Evolutionary conservation across 2,797 vertebrate species (phyloP).

Genomic region (Aeoliscus strigatus): DNA sequence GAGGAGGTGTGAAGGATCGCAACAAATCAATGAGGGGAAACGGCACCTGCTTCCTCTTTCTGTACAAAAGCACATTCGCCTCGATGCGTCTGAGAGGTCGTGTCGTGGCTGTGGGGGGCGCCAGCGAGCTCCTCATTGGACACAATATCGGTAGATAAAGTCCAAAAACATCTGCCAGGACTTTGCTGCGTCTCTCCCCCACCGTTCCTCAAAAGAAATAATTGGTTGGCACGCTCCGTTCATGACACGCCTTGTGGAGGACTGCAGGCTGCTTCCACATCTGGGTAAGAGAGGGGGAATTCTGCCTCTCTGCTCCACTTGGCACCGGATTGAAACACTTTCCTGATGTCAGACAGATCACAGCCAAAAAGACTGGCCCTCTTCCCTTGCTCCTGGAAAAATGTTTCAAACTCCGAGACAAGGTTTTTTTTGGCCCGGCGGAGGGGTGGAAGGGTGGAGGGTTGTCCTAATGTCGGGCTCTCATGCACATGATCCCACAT

Average conservation of each 20-base stretch:
- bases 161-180: conserved; percentile 39
- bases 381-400: conserved; percentile 59
- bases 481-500: conserved; percentile 46
- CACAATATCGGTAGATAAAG: conserved; percentile 47
- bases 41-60: conserved; percentile 18
- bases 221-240: conserved; percentile 57
- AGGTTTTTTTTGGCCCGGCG: conserved; percentile 24
- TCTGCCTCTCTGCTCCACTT: conserved; percentile 66
- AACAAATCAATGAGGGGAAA: conserved; percentile 41
- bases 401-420: conserved; percentile 40
- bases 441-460: too few relatives aligned
- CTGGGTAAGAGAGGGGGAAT: conserved; percentile 59
- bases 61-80: too few relatives aligned
- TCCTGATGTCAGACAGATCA: conserved; percentile 70
- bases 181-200: conserved; percentile 2
- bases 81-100: too few relatives aligned
- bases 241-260: conserved; percentile 61
- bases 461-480: conserved; percentile 24
- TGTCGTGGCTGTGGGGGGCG: too few relatives aligned
- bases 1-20: conserved; percentile 46
- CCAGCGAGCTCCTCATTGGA: too few relatives aligned
- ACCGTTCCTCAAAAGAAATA: conserved; percentile 29
- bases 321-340: conserved; percentile 47
- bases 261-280: conserved; percentile 57
- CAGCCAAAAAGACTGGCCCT: conserved; percentile 61